Conservation (phyloP, 2,888 invertebrate species). For the Cryptocephalus primarius region DNA sequence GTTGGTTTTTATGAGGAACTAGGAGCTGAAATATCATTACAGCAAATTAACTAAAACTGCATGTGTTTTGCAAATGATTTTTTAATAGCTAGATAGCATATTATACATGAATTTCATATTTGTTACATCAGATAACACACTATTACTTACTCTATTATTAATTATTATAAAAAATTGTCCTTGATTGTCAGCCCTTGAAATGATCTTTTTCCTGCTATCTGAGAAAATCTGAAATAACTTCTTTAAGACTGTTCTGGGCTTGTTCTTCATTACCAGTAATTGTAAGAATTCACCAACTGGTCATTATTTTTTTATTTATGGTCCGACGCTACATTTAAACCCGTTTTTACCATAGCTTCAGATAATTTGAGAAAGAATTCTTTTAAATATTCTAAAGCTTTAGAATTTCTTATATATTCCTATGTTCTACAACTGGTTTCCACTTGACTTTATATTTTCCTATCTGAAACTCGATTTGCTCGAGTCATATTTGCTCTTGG, state of each 20-base stretch:
- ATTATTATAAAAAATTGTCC: neutral
- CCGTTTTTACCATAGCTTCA: neutral
- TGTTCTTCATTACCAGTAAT: neutral
- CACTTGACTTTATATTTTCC: neutral
- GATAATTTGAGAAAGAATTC: neutral
- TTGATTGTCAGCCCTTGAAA: neutral
- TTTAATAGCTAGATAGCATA: neutral
- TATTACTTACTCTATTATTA: no score
- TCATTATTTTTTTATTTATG: neutral
- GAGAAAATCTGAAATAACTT: no score
- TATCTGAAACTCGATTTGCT: neutral
- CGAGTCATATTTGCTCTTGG: neutral
- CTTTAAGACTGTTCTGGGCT: no score
- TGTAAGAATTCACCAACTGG: neutral
- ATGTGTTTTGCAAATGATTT: neutral
- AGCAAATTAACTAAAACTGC: no score
- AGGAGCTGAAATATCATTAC: no score
- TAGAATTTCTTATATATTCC: neutral
- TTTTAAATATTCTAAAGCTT: neutral
- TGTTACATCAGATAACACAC: no score
- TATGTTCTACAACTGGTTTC: neutral
- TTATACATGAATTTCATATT: no score
- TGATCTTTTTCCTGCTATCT: no score
- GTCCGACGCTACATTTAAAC: no score
- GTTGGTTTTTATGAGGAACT: no score